Evolutionary conservation across 2,797 vertebrate species (phyloP).

Genomic region (Molothrus aeneus): DNA sequence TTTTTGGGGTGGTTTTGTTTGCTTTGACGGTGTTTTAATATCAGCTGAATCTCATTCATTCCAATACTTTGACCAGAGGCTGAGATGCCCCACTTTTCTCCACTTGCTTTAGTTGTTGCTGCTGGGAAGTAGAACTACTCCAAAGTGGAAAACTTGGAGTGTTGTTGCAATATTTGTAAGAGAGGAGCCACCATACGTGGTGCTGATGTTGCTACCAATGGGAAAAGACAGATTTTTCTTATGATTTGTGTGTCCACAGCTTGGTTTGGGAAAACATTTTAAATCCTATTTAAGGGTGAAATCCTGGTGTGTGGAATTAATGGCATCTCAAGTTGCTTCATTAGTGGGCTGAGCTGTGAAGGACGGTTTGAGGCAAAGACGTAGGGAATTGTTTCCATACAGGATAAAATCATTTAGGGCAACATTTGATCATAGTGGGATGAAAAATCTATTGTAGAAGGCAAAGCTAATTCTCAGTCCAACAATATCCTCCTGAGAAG

Average conservation of each 20-base stretch:
- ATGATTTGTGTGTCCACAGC: background rate
- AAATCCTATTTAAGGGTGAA: background rate
- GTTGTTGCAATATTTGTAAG: background rate
- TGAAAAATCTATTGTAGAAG: background rate
- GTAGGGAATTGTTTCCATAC: background rate
- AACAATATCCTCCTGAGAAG: background rate
- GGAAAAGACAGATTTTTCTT: background rate
- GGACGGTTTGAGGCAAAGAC: background rate
- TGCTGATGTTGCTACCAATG: background rate
- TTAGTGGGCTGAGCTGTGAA: background rate
- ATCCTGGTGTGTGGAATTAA: background rate
- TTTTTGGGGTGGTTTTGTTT: background rate
- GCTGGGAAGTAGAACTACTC: background rate
- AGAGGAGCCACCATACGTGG: background rate
- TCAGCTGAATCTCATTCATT: background rate
- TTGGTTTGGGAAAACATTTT: background rate
- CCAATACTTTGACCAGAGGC: background rate
- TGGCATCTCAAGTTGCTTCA: background rate
- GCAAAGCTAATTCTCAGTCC: background rate
- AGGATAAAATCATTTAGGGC: background rate
- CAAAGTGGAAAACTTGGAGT: background rate
- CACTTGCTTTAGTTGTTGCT: background rate
- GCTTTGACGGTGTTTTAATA: background rate
- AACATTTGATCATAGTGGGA: background rate
- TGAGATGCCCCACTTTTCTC: background rate